Evolutionary conservation across 2,888 invertebrate species (phyloP).

Genomic region (Heliconius ethilla): DNA sequence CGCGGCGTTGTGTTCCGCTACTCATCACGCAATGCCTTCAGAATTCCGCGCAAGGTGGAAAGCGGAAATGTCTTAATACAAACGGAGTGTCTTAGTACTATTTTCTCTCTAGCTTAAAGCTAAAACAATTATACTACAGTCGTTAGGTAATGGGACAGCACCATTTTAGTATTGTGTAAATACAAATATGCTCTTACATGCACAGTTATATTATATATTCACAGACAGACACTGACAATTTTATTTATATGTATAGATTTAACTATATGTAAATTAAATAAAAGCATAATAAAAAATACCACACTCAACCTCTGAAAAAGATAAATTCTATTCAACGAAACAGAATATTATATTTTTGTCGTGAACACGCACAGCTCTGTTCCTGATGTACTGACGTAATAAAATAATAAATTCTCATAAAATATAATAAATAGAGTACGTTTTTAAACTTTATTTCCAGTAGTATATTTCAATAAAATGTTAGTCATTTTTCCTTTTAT

Average conservation of each 20-base stretch:
- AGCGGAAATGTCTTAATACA: too few relatives aligned
- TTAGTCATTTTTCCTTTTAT: background rate
- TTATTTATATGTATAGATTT: background rate
- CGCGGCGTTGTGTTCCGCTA: too few relatives aligned
- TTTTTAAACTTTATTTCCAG: background rate
- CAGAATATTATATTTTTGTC: background rate
- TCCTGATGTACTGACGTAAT: background rate
- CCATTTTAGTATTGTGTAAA: too few relatives aligned
- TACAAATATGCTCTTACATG: too few relatives aligned
- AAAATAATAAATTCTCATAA: background rate
- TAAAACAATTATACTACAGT: too few relatives aligned
- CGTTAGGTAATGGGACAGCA: too few relatives aligned
- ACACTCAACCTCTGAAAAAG: background rate
- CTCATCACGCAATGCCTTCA: too few relatives aligned
- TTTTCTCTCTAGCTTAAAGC: too few relatives aligned
- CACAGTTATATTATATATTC: too few relatives aligned
- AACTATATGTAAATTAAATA: background rate
- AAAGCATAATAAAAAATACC: background rate
- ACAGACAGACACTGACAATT: too few relatives aligned
- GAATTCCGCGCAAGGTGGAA: too few relatives aligned
- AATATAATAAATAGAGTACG: background rate
- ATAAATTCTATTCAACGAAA: conserved; percentile 1
- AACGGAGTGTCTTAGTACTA: too few relatives aligned
- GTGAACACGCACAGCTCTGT: background rate
- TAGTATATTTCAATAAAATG: background rate